Percentiles rank a stretch among this genome's conserved stretches.
Conservation (phyloP, 2,888 invertebrate genomes). For the Germaria angustata region DNA sequence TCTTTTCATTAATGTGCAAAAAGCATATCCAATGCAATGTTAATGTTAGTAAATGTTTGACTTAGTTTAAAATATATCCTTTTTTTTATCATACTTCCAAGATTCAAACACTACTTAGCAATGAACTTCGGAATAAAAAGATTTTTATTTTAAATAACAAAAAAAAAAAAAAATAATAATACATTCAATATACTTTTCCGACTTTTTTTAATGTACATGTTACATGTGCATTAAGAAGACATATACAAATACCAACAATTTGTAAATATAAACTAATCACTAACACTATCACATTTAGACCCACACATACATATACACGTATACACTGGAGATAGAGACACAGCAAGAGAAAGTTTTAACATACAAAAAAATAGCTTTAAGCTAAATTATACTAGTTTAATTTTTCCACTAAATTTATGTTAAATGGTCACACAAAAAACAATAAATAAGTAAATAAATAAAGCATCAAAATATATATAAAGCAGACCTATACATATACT, state of each 20-base stretch:
- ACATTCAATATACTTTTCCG: no score
- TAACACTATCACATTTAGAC: neutral
- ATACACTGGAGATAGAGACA: neutral
- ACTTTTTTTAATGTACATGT: neutral
- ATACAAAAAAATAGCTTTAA: constrained; percentile 32
- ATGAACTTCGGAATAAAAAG: no score
- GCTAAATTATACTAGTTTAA: constrained; percentile 45
- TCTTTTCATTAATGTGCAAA: no score
- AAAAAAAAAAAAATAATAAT: no score
- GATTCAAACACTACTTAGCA: no score
- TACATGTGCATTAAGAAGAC: no score
- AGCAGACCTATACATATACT: no score
- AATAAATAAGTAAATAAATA: neutral
- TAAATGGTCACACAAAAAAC: constrained; percentile 24
- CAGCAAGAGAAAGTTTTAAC: constrained; percentile 8
- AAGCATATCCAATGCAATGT: no score
- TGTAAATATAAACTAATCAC: constrained; percentile 2
- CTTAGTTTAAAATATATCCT: no score
- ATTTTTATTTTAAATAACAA: no score
- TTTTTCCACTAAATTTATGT: constrained; percentile 56
- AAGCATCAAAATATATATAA: neutral
- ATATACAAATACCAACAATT: constrained; percentile 4
- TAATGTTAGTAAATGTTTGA: no score
- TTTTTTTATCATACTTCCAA: no score
- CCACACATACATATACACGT: neutral